Base-by-base conservation (phyloP, 2,113 vertebrate genomes). In the Strix aluco region DNA sequence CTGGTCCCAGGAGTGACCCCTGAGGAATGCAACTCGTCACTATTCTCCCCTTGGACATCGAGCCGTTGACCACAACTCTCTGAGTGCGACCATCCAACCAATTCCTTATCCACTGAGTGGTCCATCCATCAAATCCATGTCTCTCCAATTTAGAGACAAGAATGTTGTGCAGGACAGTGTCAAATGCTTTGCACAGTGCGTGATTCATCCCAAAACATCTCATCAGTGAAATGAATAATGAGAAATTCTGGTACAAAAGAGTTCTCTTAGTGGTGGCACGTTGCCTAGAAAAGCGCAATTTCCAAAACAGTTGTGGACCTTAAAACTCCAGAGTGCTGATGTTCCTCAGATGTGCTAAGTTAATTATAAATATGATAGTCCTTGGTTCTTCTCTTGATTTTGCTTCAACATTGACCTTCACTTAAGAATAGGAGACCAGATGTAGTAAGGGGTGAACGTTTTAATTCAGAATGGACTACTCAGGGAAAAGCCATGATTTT, bases 221-320 rank as follows among this genome's bases (percentile, higher is more conserved):
- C 38, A 78, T 74, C 86, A 62, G 52, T 51, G 38, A 91, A 94
- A 74, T 77, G 75, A 94, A 81, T 88, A 71, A 92, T 92, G 86
- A 96, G 65, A 91, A 84, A 51, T 78, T 66, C 25, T 67, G 77
- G 69, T 86, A 91, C 9, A 3, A 86, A 86, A 78, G 46, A 89
- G 30, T 19, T 95, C 13, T 73, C 47, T 78, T 42, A 73, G 72
- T 27, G 34, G 80, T 84, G 78, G 77, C 77, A 71, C 1, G 0
- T 59, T 84, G 77, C 96, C 86, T 87, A 74, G 86, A 89, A 92
- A 89, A 94, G 44, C 32, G 83, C 55, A 67, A 57, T 81, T 96
- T 95, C 55, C 77, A 79, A 94, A 95, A 86, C 42, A 52, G 21
- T 82, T 63, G 30, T n/a, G 66, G 70, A 65, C 62, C 80, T 82